Evolutionary conservation across 2,888 invertebrate genomes (phyloP), one percentile per base, ranked within the genome.

Genomic region (Frankliniella intonsa): DNA sequence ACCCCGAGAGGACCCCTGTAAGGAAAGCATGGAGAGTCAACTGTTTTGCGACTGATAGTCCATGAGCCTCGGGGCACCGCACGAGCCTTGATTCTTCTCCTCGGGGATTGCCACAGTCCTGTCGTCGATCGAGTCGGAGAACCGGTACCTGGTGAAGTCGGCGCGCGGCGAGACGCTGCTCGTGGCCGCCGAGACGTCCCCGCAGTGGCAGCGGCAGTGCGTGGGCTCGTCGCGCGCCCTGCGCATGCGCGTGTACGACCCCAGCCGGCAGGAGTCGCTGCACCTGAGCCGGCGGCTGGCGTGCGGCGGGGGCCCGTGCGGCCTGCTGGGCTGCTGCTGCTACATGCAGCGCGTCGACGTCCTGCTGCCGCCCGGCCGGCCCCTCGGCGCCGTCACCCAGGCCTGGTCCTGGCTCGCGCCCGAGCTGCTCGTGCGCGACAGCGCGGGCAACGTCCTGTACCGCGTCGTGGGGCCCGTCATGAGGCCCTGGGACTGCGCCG

Each of bases 221-320:
- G 89, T 89, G 85, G 90, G 90, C 11, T 86, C 88, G 5, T 82
- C 86, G 17, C 87, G 90, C 65, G 89, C 89, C 9, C 90, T 90
- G 86, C 88, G 89, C 82, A 89, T 90, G 85, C 88, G 88, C 84
- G 88, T 90, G 55, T 85, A 88, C 80, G 90, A 90, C 85, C 87
- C 87, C 83, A 85, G 85, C 80, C 87, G 88, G n/a, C 87, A 87
- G 80, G 90, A 90, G 86, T 88, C 90, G 27, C 89, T 91, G 83
- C 89, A 89, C 84, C 85, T 91, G 69, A 86, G 87, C 50, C 86
- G 90, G 80, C 88, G 89, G 2, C 86, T 89, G 8, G 86, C 89
- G 25, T 90, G 90, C 84, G 86, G 86, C 69, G 69, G 25, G 69
- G 69, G 69, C 25, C 22, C 69, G 25, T 76, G 69, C 69, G 81